A percentile compares a stretch with the other conserved stretches of the same genome.
These are phyloP conservation scores for Schizotus pectinicornis DNA, from an alignment of 2,888 invertebrate species.

Conservation along the genomic window DNA sequence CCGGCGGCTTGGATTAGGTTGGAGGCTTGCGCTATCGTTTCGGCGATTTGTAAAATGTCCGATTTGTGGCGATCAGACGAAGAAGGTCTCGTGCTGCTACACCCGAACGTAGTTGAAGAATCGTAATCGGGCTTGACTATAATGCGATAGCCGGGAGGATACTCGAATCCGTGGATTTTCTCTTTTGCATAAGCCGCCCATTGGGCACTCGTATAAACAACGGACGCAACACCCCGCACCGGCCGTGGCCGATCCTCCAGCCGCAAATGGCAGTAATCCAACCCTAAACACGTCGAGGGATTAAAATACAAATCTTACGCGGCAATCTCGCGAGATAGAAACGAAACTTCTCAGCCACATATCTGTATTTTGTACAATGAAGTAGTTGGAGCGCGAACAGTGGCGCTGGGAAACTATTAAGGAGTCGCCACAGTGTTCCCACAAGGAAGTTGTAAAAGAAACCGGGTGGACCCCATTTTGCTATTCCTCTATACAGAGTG, in stretches of 20 bases:
- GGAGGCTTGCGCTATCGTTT: constrained; percentile 80
- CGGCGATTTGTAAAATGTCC: constrained; percentile 72
- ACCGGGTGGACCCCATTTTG: too few species aligned
- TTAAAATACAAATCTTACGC: too few species aligned
- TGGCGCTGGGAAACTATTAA: too few species aligned
- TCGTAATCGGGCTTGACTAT: constrained; percentile 72
- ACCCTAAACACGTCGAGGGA: too few species aligned
- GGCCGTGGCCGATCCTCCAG: constrained; percentile 61
- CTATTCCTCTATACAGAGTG: too few species aligned
- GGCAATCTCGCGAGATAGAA: too few species aligned
- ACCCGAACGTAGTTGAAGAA: constrained; percentile 16
- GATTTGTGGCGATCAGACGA: constrained; percentile 50
- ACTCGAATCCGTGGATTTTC: constrained; percentile 90
- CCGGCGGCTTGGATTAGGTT: constrained; percentile 73
- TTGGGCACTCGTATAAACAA: constrained; percentile 74
- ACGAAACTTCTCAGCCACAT: too few species aligned
- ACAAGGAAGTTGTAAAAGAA: too few species aligned
- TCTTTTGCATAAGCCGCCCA: constrained; percentile 80
- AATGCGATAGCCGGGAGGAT: constrained; percentile 84
- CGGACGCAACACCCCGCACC: constrained; percentile 66
- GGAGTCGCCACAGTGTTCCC: not conserved
- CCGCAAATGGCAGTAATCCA: constrained; percentile 67
- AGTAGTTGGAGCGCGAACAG: too few species aligned
- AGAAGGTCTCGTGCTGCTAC: constrained; percentile 4
- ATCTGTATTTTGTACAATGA: too few species aligned